Conservation (phyloP, 1,140 invertebrate genomes). For the Hylaeus anthracinus region DNA sequence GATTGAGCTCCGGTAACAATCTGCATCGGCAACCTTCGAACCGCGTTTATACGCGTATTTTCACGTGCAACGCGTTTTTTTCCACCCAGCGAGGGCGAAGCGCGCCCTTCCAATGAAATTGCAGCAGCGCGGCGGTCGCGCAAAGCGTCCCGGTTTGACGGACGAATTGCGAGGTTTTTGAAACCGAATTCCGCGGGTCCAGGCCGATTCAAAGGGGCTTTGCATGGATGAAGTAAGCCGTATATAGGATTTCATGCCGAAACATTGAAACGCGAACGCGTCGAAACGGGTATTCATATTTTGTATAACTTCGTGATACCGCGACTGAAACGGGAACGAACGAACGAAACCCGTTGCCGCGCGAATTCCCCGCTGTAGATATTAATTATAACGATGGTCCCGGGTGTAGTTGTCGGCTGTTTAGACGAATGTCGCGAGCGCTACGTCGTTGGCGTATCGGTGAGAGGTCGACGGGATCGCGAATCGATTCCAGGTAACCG, state of each 20-base stretch:
- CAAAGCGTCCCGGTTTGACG: conserved; percentile 5
- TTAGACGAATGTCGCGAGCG: neutral
- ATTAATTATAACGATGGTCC: neutral
- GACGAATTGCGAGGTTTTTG: conserved; percentile 39
- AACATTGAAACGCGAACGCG: neutral
- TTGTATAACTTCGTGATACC: neutral
- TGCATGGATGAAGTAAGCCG: conserved; percentile 5
- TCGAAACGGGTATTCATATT: neutral
- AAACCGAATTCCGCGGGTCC: conserved; percentile 24
- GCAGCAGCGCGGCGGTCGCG: neutral
- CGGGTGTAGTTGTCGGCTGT: neutral
- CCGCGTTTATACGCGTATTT: conserved; percentile 7
- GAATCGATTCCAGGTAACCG: too few species aligned
- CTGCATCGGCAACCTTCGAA: conserved; percentile 40
- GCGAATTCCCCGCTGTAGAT: neutral
- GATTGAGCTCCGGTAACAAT: conserved; percentile 60
- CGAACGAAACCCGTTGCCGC: neutral
- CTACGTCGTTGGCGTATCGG: neutral
- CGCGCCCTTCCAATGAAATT: conserved; percentile 15
- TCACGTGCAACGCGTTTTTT: conserved; percentile 10
- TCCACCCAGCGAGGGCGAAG: too few species aligned
- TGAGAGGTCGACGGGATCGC: too few species aligned
- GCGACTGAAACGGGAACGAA: neutral
- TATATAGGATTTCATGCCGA: conserved; percentile 10
- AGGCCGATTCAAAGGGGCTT: conserved; percentile 23